Percentiles rank a stretch among this genome's conserved stretches.
phyloP scores from a whole-genome alignment of 2,888 invertebrate genomes.

The Perithous albicinctus region DNA sequence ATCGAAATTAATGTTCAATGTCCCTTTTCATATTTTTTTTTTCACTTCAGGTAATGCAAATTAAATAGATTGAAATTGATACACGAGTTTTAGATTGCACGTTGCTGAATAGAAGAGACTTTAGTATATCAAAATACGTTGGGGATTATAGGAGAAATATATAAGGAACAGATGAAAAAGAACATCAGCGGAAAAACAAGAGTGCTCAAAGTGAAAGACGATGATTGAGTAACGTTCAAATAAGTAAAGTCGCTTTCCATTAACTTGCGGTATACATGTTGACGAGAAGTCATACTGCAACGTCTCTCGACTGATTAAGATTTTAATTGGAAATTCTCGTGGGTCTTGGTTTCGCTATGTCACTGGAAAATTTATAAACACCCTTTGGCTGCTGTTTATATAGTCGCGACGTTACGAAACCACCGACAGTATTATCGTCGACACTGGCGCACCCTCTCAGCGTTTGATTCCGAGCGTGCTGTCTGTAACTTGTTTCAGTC shows the following conservation, averaged over 20 bases:
- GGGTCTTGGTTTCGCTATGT: not conserved
- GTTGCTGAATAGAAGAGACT: not conserved
- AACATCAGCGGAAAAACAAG: not conserved
- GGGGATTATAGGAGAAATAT: not conserved
- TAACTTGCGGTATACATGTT: constrained; percentile 20
- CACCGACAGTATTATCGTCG: too few relatives aligned
- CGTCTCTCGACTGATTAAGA: constrained; percentile 37
- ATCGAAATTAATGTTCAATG: too few relatives aligned
- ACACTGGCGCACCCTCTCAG: not conserved
- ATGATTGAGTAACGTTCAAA: constrained; percentile 33
- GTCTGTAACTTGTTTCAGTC: not conserved
- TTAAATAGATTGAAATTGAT: not conserved
- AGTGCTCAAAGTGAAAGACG: not conserved
- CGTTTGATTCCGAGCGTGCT: not conserved
- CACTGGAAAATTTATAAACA: not conserved
- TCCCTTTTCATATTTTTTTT: too few relatives aligned
- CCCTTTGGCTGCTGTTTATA: too few relatives aligned
- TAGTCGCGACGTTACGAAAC: too few relatives aligned
- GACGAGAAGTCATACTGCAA: not conserved
- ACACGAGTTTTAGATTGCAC: not conserved
- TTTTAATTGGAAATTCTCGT: constrained; percentile 40
- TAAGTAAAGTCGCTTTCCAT: constrained; percentile 53
- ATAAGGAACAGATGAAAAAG: too few relatives aligned
- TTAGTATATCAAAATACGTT: not conserved
- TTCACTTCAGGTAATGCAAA: too few relatives aligned